These are phyloP conservation scores for Bombus superbus DNA, from an alignment of 1,140 invertebrate species.

Conservation along the genomic window DNA sequence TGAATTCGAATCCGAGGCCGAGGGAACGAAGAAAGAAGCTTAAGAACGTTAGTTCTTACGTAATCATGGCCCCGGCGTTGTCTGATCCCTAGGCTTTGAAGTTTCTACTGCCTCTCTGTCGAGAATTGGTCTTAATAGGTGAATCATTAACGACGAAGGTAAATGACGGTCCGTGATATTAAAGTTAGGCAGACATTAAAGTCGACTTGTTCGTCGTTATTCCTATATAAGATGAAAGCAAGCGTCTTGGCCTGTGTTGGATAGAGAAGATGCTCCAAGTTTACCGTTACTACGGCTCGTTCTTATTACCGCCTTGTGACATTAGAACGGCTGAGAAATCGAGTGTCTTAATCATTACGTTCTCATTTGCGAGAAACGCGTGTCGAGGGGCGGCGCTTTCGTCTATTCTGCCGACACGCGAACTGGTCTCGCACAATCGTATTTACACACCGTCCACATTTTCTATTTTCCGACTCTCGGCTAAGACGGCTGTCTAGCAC, in stretches of 20 bases:
- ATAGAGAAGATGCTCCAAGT: slow-evolving; percentile 36
- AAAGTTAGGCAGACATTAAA: slow-evolving; percentile 54
- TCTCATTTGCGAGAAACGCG: slow-evolving; percentile 5
- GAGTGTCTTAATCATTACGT: slow-evolving; percentile 48
- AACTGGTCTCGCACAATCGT: neutral
- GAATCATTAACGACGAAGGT: slow-evolving; percentile 55
- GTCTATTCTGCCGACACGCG: neutral
- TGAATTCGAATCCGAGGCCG: neutral
- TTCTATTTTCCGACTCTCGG: slow-evolving; percentile 8
- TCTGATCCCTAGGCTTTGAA: slow-evolving; percentile 39
- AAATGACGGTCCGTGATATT: slow-evolving; percentile 56
- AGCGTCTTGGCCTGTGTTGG: neutral
- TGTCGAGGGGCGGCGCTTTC: neutral
- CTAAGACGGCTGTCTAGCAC: neutral
- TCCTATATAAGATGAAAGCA: slow-evolving; percentile 38
- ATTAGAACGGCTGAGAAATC: slow-evolving; percentile 43
- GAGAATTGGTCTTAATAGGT: slow-evolving; percentile 54
- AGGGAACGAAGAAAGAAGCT: slow-evolving; percentile 28
- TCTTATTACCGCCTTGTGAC: slow-evolving; percentile 49
- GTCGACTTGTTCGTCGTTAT: slow-evolving; percentile 49
- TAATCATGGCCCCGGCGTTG: slow-evolving; percentile 33
- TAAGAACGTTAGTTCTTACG: slow-evolving; percentile 39
- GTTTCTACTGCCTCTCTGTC: slow-evolving; percentile 32
- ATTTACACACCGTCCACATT: slow-evolving; percentile 9
- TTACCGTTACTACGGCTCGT: slow-evolving; percentile 40